Conservation (phyloP, 2,113 vertebrate species). For the Albula glossodonta region DNA sequence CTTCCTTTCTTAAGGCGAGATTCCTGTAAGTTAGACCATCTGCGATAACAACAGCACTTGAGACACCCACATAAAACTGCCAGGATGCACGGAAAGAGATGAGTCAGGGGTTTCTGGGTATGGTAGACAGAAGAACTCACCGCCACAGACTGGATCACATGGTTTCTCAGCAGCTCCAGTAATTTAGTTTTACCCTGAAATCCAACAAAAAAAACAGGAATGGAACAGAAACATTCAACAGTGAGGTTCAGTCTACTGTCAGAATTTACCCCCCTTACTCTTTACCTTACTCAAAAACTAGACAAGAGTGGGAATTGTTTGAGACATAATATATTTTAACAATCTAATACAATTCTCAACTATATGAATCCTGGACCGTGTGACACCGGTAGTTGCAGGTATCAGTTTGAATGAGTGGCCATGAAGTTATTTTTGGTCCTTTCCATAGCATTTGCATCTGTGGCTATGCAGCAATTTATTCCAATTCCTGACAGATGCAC, state of each 20-base stretch:
- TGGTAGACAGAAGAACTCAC: conserved; percentile 60
- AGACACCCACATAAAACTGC: background rate
- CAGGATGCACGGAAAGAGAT: background rate
- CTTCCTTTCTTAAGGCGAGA: background rate
- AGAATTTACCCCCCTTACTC: too few relatives aligned
- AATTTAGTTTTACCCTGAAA: conserved; percentile 81
- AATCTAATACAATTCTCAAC: too few relatives aligned
- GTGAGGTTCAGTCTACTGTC: too few relatives aligned
- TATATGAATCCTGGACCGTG: too few relatives aligned
- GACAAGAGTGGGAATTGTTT: too few relatives aligned
- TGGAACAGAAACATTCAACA: background rate
- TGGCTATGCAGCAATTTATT: background rate
- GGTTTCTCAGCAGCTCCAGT: conserved; percentile 83
- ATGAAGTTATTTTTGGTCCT: too few relatives aligned
- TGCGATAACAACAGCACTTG: background rate
- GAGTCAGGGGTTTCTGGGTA: too few relatives aligned
- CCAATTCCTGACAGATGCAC: background rate
- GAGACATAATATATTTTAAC: too few relatives aligned
- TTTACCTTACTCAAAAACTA: too few relatives aligned
- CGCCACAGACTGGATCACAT: conserved; percentile 72
- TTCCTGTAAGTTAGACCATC: background rate
- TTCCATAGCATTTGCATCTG: background rate
- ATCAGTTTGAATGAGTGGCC: too few relatives aligned
- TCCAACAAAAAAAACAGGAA: conserved; percentile 31
- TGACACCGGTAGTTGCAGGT: too few relatives aligned